Base-by-base conservation (phyloP, 2,888 invertebrate genomes). In the Tinea trinotella region DNA sequence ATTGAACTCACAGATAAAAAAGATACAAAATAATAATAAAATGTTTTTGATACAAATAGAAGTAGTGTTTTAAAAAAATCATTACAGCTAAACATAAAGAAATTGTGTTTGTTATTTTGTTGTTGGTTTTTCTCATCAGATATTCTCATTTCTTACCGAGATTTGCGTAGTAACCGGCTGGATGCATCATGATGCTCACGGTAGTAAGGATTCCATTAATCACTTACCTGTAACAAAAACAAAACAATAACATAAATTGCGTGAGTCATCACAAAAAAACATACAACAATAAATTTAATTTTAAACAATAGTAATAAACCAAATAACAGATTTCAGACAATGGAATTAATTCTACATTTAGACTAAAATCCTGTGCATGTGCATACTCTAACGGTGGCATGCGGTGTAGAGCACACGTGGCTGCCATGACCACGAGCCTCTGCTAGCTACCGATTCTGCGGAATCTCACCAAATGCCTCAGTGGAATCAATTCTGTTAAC, bases 91-190 rank as follows among this genome's bases (percentile, higher is more conserved):
- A n/a, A n/a, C n/a, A n/a, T n/a, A n/a, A n/a, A n/a, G n/a, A n/a
- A n/a, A n/a, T n/a, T n/a, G n/a, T n/a, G n/a, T n/a, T n/a, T n/a
- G n/a, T n/a, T n/a, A n/a, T n/a, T n/a, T n/a, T n/a, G n/a, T n/a
- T n/a, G n/a, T n/a, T n/a, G n/a, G n/a, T n/a, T n/a, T n/a, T n/a
- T n/a, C n/a, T n/a, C n/a, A n/a, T n/a, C n/a, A n/a, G n/a, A n/a
- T n/a, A n/a, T n/a, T n/a, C n/a, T 7, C 7, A 24, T 50, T 20
- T 18, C 84, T 84, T 83, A 85, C 85, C 85, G 58, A 85, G 77
- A 63, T 85, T 85, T 58, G 85, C 85, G 81, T 85, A 85, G 81
- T 84, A 85, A 66, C 85, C 85, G 58, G 84, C 82, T 62, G 85
- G 85, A 71, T 85, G 85, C 74, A 73, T 79, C 70, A 64, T 69